Percentiles rank a stretch among this genome's conserved stretches.
phyloP scores from a whole-genome alignment of 2,113 vertebrate species.

The Peromyscus leucopus region DNA sequence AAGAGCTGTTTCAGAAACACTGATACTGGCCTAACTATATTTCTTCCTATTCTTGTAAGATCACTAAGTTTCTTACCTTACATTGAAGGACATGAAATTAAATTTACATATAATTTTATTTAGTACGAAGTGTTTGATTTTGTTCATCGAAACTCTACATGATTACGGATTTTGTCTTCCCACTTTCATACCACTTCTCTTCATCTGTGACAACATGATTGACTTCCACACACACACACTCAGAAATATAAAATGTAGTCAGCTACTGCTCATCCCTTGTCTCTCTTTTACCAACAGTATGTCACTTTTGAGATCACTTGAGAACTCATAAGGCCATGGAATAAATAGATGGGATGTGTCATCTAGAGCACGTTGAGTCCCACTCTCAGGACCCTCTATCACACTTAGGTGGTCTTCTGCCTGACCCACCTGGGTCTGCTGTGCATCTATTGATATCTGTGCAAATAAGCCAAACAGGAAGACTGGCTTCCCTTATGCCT shows the following conservation, averaged over 20 bases:
- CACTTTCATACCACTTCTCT: not conserved
- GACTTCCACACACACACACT: not conserved
- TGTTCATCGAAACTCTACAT: slow-evolving; percentile 17
- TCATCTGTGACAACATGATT: slow-evolving; percentile 41
- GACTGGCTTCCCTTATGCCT: not conserved
- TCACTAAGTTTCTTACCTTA: slow-evolving; percentile 39
- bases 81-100: slow-evolving; percentile 38
- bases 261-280: not conserved
- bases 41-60: slow-evolving; percentile 25
- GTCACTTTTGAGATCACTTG: slow-evolving; percentile 28
- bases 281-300: slow-evolving; percentile 27
- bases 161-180: slow-evolving; percentile 51
- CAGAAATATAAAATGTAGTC: not conserved
- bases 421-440: not conserved
- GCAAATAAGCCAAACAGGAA: slow-evolving; percentile 38
- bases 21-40: slow-evolving; percentile 49
- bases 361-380: not conserved
- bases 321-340: not conserved
- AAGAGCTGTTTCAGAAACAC: slow-evolving; percentile 54
- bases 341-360: slow-evolving; percentile 32
- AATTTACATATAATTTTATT: slow-evolving; percentile 63
- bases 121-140: slow-evolving; percentile 49
- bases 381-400: not conserved
- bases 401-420: not conserved
- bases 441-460: slow-evolving; percentile 10